A percentile compares a stretch with the other conserved stretches of the same genome.
phyloP scores from a whole-genome alignment of 2,113 vertebrate species.

The Pygoscelis adeliae region DNA sequence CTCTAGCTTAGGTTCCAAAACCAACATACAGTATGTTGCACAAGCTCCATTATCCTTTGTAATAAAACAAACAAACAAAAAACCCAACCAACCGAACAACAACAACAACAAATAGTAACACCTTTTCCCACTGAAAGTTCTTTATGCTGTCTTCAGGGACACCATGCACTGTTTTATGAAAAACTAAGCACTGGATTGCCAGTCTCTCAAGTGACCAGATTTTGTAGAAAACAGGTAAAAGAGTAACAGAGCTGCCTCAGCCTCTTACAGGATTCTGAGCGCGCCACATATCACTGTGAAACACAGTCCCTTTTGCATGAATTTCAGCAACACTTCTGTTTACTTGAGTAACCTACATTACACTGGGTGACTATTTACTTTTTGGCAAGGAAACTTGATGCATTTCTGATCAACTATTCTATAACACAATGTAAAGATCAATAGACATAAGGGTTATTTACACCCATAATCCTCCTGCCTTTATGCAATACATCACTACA shows the following conservation, averaged over 20 bases:
- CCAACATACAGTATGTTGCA: not conserved
- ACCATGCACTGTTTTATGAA: not conserved
- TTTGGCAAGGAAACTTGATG: not conserved
- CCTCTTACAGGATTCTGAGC: not conserved
- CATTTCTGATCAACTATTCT: not conserved
- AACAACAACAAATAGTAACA: not conserved
- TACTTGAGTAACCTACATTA: not conserved
- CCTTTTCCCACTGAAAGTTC: not conserved
- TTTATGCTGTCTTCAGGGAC: not conserved
- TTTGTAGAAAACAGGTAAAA: not conserved
- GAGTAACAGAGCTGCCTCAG: not conserved
- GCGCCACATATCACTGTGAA: not conserved
- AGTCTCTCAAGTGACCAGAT: not conserved
- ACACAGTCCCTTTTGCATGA: not conserved
- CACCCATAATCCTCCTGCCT: not conserved
- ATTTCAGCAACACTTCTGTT: not conserved
- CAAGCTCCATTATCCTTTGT: not conserved
- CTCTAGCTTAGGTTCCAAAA: not conserved
- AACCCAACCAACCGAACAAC: rapidly evolving
- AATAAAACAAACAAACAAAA: not conserved
- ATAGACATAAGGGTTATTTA: not conserved
- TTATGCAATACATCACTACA: not conserved
- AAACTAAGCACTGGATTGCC: not conserved
- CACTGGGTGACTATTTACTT: not conserved
- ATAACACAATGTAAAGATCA: not conserved